These are phyloP conservation scores for Desmophyllum pertusum DNA, from an alignment of 92 coral and sea anemone genomes.

Conservation along the genomic window DNA sequence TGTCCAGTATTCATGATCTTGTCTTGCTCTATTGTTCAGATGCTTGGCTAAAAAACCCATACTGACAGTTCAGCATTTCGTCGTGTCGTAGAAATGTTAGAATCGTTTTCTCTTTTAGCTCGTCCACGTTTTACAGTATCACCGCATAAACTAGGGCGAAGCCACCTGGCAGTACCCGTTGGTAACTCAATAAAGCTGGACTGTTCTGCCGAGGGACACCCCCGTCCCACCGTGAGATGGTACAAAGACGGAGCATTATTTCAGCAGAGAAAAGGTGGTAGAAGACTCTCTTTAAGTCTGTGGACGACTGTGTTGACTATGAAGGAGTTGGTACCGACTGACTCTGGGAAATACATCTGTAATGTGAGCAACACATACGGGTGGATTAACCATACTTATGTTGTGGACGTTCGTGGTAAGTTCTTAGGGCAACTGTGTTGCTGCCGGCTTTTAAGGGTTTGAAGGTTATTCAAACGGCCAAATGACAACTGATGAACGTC, in stretches of 20 bases:
- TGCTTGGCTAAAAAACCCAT: too few relatives aligned
- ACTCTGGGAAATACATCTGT: constrained; percentile 81
- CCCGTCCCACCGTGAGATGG: constrained; percentile 81
- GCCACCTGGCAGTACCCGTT: constrained; percentile 71
- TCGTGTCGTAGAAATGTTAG: not conserved
- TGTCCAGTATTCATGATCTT: too few relatives aligned
- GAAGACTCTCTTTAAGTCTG: constrained; percentile 19
- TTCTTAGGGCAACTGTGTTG: not conserved
- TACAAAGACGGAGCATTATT: constrained; percentile 66
- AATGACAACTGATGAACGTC: too few relatives aligned
- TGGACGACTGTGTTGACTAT: constrained; percentile 49
- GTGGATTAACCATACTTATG: constrained; percentile 77
- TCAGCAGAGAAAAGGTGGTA: constrained; percentile 34
- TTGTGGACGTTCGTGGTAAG: constrained; percentile 81
- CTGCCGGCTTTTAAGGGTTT: not conserved
- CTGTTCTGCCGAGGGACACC: constrained; percentile 84
- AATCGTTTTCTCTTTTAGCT: constrained; percentile 34
- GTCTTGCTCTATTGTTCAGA: too few relatives aligned
- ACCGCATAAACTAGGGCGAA: constrained; percentile 37
- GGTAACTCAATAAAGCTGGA: constrained; percentile 76
- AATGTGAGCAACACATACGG: constrained; percentile 87
- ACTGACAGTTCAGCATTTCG: not conserved
- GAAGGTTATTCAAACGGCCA: too few relatives aligned
- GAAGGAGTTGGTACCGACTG: constrained; percentile 67
- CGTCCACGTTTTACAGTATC: constrained; percentile 68